These are phyloP conservation scores for Neoitamus cyanurus DNA, from an alignment of 2,888 invertebrate species.

Conservation along the genomic window DNA sequence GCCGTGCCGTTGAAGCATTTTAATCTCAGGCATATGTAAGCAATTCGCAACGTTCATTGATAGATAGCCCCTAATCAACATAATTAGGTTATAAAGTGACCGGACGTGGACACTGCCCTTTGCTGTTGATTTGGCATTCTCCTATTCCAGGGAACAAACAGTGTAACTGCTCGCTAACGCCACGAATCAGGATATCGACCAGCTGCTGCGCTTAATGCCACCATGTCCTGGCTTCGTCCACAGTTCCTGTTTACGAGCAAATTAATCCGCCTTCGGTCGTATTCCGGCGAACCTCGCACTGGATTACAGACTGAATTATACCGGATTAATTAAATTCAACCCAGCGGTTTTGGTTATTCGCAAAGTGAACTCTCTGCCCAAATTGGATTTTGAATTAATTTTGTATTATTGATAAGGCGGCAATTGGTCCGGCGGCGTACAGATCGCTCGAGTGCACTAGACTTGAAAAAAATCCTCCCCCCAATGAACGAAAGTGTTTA, in stretches of 20 bases:
- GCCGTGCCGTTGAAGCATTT: neutral
- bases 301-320: neutral
- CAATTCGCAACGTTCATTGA: neutral
- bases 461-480: neutral
- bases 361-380: neutral
- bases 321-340: neutral
- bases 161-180: neutral
- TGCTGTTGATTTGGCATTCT: neutral
- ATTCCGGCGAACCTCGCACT: neutral
- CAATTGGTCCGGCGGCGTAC: neutral
- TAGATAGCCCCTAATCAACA: neutral
- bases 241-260: neutral
- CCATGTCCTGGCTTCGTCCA: neutral
- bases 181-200: neutral
- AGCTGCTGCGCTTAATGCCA: neutral
- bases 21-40: neutral
- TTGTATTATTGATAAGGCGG: conserved; percentile 5
- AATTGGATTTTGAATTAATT: neutral
- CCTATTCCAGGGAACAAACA: neutral
- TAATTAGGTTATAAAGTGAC: neutral
- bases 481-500: neutral
- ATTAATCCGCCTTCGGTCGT: neutral
- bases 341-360: neutral
- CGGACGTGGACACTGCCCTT: neutral
- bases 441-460: neutral